phyloP scores from a whole-genome alignment of 92 coral and sea anemone genomes.

The Chrysogorgia sp. region DNA sequence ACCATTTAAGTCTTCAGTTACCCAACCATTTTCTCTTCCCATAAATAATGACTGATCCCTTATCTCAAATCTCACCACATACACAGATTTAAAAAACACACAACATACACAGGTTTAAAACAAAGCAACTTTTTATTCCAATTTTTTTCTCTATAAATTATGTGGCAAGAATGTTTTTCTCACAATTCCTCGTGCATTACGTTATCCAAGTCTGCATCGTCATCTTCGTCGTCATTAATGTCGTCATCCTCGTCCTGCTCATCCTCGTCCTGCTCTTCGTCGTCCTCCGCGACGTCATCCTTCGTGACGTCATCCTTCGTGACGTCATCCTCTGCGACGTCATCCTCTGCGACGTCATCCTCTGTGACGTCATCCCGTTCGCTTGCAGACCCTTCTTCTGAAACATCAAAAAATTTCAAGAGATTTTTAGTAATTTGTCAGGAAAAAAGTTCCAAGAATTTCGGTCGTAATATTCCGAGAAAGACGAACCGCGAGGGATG shows the following conservation, averaged over 20 bases:
- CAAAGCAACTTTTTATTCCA: conserved; percentile 14
- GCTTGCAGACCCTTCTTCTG: conserved; percentile 52
- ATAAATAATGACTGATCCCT: no score
- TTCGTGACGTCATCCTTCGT: conserved; percentile 47
- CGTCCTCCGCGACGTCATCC: conserved; percentile 30
- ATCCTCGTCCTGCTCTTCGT: conserved; percentile 36
- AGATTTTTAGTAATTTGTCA: background rate
- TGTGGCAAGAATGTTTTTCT: background rate
- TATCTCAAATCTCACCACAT: no score
- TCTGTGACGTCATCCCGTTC: conserved; percentile 62
- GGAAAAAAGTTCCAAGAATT: background rate
- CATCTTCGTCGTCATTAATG: conserved; percentile 15
- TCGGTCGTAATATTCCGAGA: background rate
- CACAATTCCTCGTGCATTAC: conserved; percentile 34
- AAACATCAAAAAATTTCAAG: conserved; percentile 43
- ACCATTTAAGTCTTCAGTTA: no score
- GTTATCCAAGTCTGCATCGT: conserved; percentile 58
- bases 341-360: conserved; percentile 52
- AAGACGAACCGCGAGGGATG: background rate
- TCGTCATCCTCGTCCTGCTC: conserved; percentile 33
- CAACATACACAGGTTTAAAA: background rate
- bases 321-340: conserved; percentile 57
- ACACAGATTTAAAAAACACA: no score
- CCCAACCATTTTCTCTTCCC: no score
- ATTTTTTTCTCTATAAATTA: conserved; percentile 7